phyloP scores from a whole-genome alignment of 2,888 invertebrate species.

The Lasius fuliginosus region DNA sequence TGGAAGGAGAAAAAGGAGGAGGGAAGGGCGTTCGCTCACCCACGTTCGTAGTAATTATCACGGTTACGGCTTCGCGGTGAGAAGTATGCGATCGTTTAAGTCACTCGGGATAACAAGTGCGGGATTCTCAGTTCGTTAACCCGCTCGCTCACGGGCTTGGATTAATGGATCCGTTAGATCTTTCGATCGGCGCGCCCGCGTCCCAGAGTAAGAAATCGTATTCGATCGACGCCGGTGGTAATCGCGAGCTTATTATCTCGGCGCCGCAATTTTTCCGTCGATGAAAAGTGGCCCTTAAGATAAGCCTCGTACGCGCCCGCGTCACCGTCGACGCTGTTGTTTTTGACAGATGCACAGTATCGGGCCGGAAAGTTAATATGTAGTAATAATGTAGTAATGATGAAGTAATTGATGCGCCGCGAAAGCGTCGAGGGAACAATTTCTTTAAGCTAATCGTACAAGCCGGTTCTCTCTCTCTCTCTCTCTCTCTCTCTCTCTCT shows the following conservation, averaged over 20 bases:
- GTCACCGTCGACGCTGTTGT: neutral
- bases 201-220: conserved; percentile 33
- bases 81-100: conserved; percentile 50
- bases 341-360: conserved; percentile 6
- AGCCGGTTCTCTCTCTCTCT: neutral
- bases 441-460: neutral
- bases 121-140: conserved; percentile 55
- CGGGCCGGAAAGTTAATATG: too few species aligned
- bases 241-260: conserved; percentile 54
- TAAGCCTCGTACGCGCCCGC: conserved; percentile 5
- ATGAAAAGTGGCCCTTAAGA: conserved; percentile 35
- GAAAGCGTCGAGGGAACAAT: neutral
- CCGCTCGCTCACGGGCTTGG: conserved; percentile 17
- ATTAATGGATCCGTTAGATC: conserved; percentile 55
- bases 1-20: conserved; percentile 11
- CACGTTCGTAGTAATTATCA: conserved; percentile 52
- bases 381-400: too few species aligned
- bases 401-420: conserved; percentile 20
- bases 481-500: too few species aligned
- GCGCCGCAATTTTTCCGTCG: conserved; percentile 35
- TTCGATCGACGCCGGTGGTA: conserved; percentile 41
- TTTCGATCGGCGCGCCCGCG: conserved; percentile 46
- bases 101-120: conserved; percentile 51
- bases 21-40: conserved; percentile 31
- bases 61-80: conserved; percentile 16